Evolutionary conservation across 2,888 invertebrate species (phyloP).

Genomic region (Unio pictorum): DNA sequence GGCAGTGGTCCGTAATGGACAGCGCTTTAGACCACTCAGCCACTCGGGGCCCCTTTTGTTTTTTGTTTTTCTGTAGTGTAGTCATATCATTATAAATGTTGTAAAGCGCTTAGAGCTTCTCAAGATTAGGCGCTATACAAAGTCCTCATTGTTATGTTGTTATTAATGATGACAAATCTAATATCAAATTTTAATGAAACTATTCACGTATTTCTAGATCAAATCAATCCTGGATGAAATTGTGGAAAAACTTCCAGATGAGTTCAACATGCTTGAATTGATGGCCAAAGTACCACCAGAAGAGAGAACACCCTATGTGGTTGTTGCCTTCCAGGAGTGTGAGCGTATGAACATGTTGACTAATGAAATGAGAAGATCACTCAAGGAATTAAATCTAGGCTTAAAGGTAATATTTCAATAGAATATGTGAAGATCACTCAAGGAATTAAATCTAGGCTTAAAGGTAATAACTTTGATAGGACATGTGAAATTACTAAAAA

Average conservation of each 20-base stretch:
- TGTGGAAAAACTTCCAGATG: constrained; percentile 93
- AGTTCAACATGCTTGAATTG: constrained; percentile 95
- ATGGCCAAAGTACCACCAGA: constrained; percentile 89
- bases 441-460: constrained; percentile 88
- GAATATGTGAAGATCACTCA: too few relatives aligned
- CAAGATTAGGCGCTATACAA: too few relatives aligned
- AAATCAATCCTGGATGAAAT: constrained; percentile 96
- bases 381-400: constrained; percentile 93
- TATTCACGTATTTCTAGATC: constrained; percentile 76
- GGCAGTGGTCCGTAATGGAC: too few relatives aligned
- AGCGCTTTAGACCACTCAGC: too few relatives aligned
- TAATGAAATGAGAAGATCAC: constrained; percentile 89
- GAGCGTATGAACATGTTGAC: constrained; percentile 96
- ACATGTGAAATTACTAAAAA: too few relatives aligned
- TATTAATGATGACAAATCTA: too few relatives aligned
- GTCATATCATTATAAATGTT: too few relatives aligned
- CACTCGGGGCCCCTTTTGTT: too few relatives aligned
- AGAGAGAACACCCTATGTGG: constrained; percentile 95
- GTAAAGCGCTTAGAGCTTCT: too few relatives aligned
- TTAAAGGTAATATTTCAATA: constrained; percentile 79
- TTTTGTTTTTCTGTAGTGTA: too few relatives aligned
- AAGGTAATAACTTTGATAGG: constrained; percentile 76
- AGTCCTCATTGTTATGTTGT: too few relatives aligned
- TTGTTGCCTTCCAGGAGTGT: constrained; percentile 88
- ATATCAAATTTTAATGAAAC: too few relatives aligned